Evolutionary conservation across 1,140 invertebrate genomes (phyloP), one percentile per base, ranked within the genome.

Genomic region (Nebria ingens): DNA sequence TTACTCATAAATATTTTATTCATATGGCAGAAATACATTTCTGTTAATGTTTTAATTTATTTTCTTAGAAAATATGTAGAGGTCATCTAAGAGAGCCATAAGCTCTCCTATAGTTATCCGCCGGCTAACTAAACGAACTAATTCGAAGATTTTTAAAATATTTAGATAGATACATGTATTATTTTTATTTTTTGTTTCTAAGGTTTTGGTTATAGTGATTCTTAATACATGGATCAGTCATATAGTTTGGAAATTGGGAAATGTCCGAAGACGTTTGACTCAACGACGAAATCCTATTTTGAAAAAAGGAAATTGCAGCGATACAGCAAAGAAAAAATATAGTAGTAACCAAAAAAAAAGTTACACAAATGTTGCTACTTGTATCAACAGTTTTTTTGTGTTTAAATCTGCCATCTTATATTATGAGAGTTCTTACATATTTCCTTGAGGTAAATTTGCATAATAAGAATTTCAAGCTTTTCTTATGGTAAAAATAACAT

Each of bases 311-410:
- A 11, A 45, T 9, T 11, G 15, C 6, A 6, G 13, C 15, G 17
- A 45, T 12, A 17, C 6, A 17, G 15, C 9, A 45, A 45, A 45
- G 3, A 45, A 45, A 45, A 17, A 4, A 45, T 45, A 11, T 4
- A 4, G 40, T 9, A 45, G 15, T 4, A 9, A 23, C 21, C 12
- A 19, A 21, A 42, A 59, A 64, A 9, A 85, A 85, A 64, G 77
- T 89, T 19, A 91, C 87, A 1, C 82, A 86, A 66, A 91, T 89
- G 84, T 74, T 91, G n/a, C 73, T 91, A 0, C 73, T 89, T 21
- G 86, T 90, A 1, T 89, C 87, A 0, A 82, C 81, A 0, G 82
- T 86, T 2, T 91, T 87, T 67, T 77, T 91, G 0, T 75, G 80
- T 23, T 74, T 91, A 20, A 89, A 91, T 71, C 64, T 89, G 21